Conservation (phyloP, 2,113 vertebrate species). For the Catharus bicknelli region DNA sequence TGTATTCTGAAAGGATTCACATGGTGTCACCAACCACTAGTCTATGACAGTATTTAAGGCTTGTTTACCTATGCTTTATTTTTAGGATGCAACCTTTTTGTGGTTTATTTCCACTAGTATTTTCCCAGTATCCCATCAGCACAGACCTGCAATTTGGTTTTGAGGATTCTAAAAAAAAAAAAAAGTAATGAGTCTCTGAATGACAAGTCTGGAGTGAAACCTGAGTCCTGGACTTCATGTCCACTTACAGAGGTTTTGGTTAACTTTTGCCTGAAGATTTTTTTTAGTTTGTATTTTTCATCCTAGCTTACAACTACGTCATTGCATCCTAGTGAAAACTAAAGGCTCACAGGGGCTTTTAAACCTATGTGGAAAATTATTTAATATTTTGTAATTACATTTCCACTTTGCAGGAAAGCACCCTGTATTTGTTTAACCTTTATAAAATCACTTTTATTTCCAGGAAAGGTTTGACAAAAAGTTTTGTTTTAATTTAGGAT, state of each 20-base stretch:
- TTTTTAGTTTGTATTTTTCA: neutral
- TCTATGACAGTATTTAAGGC: neutral
- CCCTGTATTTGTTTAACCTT: neutral
- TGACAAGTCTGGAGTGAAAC: neutral
- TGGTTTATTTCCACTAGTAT: neutral
- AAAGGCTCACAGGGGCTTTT: neutral
- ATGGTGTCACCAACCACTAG: neutral
- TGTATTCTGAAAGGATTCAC: neutral
- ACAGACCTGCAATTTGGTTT: neutral
- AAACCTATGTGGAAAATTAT: neutral
- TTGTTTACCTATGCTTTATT: constrained; percentile 15
- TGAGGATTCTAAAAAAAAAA: neutral
- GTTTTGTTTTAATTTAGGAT: neutral
- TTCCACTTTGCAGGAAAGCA: neutral
- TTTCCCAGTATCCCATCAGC: constrained; percentile 8
- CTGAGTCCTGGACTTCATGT: neutral
- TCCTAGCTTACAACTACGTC: neutral
- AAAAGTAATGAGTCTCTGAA: neutral
- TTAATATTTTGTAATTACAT: neutral
- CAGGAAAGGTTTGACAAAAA: neutral
- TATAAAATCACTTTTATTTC: neutral
- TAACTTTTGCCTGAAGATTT: neutral
- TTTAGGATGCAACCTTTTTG: constrained; percentile 21
- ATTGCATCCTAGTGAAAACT: neutral
- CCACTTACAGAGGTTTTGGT: neutral